Evolutionary conservation across 2,888 invertebrate species (phyloP), one percentile per base, ranked within the genome.

Genomic region (Eristalis pertinax): DNA sequence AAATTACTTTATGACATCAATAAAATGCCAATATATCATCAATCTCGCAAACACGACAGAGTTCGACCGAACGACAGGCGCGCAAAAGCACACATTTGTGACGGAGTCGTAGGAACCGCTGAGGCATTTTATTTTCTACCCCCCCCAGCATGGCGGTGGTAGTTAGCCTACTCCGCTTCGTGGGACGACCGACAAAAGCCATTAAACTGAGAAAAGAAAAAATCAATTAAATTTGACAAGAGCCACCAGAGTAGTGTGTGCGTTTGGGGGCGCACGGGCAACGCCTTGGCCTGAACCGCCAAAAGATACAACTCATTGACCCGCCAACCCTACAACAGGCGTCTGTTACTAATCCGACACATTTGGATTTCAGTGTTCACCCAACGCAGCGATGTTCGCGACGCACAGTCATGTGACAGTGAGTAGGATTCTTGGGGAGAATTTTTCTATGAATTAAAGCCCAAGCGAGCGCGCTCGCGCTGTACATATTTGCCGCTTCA

Each of bases 1-100:
- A 65, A 38, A 65, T 65, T 50, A 64, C 64, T 74, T 74, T 74
- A 74, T 65, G 74, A 74, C 68, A 58, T 43, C 74, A 68, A 74
- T 69, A 63, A 69, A 64, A 63, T 22, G 11, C n/a, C 80, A 19
- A 68, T 80, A 67, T 38, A 73, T 80, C 50, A 50, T 50, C 73
- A 80, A 80, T 72, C 65, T 65, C 15, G 62, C 24, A 35, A 19
- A 43, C 60, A 13, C 24, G n/a, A 41, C 26, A 29, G 35, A 32
- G 32, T 8, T 32, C 32, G 32, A 32, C 32, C 32, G 50, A 22
- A 29, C 50, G 58, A 32, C 64, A 38, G 50, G n/a, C 19, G 50
- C 50, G 7, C 7, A n/a, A 41, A 8, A 13, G 43, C n/a, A 63
- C 62, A 35, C 43, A 56, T 78, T 64, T 78, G 38, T 32, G 72